Evolutionary conservation across 1,140 invertebrate species (phyloP).

Genomic region (Lanistes nyassanus): DNA sequence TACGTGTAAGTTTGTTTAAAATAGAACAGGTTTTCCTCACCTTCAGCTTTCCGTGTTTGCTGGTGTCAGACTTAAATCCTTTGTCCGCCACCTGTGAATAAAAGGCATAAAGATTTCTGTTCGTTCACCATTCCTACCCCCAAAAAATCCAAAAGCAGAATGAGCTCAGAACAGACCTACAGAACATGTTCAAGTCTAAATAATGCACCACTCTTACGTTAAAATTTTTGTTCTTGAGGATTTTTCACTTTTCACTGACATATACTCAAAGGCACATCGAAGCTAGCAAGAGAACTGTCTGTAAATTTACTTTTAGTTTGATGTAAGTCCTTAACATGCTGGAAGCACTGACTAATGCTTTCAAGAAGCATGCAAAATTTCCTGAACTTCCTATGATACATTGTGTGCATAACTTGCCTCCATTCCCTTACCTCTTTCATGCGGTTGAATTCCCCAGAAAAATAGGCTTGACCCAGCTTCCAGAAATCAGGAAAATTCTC

Average conservation of each 20-base stretch:
- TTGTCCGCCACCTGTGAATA: conserved; percentile 27
- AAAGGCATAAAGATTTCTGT: not conserved
- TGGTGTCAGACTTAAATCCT: conserved; percentile 67
- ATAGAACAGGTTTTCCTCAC: conserved; percentile 60
- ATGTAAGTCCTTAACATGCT: no score
- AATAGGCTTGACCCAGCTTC: conserved; percentile 90
- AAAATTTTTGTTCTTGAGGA: no score
- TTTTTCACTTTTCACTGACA: no score
- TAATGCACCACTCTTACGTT: no score
- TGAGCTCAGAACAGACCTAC: not conserved
- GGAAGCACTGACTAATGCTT: no score
- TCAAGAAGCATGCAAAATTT: no score
- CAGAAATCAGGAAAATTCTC: conserved; percentile 85
- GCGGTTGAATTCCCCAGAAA: conserved; percentile 79
- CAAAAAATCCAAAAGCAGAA: not conserved
- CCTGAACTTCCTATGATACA: no score
- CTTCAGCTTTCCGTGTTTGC: conserved; percentile 79
- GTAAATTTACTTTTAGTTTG: no score
- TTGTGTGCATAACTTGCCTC: no score
- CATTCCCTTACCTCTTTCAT: conserved; percentile 72
- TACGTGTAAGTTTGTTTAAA: conserved; percentile 1
- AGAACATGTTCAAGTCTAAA: not conserved
- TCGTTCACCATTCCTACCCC: no score
- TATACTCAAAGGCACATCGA: no score
- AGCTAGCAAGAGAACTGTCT: no score